phyloP scores from a whole-genome alignment of 1,140 invertebrate species.

The Samia ricini region DNA sequence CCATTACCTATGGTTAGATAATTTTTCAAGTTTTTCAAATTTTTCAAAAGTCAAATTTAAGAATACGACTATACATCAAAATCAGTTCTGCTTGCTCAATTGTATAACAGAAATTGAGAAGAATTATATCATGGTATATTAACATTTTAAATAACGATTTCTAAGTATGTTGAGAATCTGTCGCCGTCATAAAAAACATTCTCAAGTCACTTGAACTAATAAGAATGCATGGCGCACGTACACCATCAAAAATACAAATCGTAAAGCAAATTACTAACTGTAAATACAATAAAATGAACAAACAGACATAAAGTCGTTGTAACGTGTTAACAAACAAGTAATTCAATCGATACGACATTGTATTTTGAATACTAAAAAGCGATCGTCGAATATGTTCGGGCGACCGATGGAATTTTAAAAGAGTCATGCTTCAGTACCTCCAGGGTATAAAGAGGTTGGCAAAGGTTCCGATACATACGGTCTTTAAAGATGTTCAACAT shows the following conservation, averaged over 20 bases:
- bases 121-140: too few species aligned
- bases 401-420: constrained; percentile 2
- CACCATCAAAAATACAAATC: neutral
- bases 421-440: neutral
- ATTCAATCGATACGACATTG: neutral
- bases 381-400: constrained; percentile 4
- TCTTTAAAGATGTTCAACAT: neutral
- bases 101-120: too few species aligned
- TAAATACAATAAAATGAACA: constrained; percentile 2
- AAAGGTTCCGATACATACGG: neutral
- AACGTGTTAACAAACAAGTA: neutral
- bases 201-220: too few species aligned
- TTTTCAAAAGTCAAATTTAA: too few species aligned
- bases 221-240: neutral
- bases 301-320: constrained; percentile 2
- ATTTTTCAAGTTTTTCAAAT: too few species aligned
- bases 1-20: too few species aligned
- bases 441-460: neutral
- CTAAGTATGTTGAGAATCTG: too few species aligned
- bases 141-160: too few species aligned
- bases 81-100: too few species aligned
- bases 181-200: too few species aligned
- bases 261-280: constrained; percentile 5
- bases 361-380: constrained; percentile 5
- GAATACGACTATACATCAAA: too few species aligned